These are phyloP conservation scores for Heptranchias perlo DNA, from an alignment of 2,113 vertebrate genomes.

Conservation along the genomic window DNA sequence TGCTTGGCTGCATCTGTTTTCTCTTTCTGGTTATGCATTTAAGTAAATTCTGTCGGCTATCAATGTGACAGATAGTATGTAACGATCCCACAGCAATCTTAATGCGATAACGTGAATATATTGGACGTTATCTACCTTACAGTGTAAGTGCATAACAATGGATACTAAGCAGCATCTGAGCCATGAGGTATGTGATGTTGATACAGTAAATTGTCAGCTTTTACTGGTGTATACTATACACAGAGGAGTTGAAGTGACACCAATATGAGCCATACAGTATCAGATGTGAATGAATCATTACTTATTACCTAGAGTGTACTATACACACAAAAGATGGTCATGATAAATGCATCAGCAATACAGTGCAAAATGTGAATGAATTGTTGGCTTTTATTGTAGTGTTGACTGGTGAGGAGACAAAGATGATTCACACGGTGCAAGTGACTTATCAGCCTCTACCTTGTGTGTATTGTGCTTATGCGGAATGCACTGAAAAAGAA, in stretches of 20 bases:
- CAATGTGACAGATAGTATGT: background rate
- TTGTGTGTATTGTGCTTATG: background rate
- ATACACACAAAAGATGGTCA: background rate
- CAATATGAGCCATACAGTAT: background rate
- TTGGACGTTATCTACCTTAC: background rate
- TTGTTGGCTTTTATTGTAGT: background rate
- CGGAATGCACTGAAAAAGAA: background rate
- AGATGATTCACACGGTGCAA: background rate
- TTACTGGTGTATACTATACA: background rate
- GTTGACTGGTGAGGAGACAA: background rate
- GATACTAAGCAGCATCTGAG: background rate
- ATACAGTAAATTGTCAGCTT: background rate
- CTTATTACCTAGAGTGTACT: background rate
- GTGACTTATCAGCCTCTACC: background rate
- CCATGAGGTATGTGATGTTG: background rate
- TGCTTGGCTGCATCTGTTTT: too few species aligned
- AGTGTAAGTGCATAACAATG: background rate
- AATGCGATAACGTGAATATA: too few species aligned
- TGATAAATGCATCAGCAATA: background rate
- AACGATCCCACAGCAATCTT: background rate
- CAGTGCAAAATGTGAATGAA: background rate
- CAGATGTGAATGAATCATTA: background rate
- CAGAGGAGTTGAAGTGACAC: background rate
- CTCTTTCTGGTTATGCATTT: background rate
- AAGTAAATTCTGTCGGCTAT: too few species aligned